Evolutionary conservation across 1,140 invertebrate species (phyloP).

Genomic region (Megathymus violae): DNA sequence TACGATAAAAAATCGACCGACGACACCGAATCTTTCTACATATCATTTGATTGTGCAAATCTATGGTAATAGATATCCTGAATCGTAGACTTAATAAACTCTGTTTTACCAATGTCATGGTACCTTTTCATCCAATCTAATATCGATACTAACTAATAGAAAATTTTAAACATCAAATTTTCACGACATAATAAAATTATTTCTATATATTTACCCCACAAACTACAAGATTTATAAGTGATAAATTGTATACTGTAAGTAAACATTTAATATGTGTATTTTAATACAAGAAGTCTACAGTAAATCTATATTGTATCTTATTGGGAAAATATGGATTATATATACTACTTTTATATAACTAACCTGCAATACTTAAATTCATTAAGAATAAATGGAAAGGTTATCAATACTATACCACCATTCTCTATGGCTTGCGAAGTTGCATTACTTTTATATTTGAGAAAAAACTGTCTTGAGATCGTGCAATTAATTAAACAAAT

Average conservation of each 20-base stretch:
- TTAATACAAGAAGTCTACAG: not conserved
- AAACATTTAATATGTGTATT: no score
- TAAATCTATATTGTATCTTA: not conserved
- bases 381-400: not conserved
- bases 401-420: not conserved
- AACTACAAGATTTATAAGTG: no score
- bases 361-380: not conserved
- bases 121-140: not conserved
- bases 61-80: not conserved
- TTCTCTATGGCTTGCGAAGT: not conserved
- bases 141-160: not conserved
- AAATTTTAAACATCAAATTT: not conserved
- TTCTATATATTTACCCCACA: conserved; percentile 1
- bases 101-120: not conserved
- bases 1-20: not conserved
- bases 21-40: not conserved
- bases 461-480: not conserved
- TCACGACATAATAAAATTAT: not conserved
- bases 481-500: conserved; percentile 2
- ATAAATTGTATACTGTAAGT: no score
- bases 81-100: not conserved
- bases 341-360: not conserved
- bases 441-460: not conserved
- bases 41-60: not conserved
- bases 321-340: not conserved